These are phyloP conservation scores for Guaruba guarouba DNA, from an alignment of 2,113 vertebrate genomes.

Conservation along the genomic window DNA sequence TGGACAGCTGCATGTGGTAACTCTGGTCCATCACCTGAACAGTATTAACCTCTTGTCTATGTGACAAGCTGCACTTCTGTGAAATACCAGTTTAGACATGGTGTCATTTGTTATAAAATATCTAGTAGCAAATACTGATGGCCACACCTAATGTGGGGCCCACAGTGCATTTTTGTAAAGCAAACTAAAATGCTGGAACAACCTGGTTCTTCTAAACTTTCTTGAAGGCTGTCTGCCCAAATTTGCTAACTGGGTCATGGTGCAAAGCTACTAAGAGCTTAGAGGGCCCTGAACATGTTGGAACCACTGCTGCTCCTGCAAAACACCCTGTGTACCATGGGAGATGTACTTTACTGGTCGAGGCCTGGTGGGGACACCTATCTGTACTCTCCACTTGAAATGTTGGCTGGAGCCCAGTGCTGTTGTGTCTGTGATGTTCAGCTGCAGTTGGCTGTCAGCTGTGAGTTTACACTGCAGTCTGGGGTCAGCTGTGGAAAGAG, in stretches of 20 bases:
- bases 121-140: not conserved
- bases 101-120: not conserved
- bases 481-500: not conserved
- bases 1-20: not conserved
- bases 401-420: conserved; percentile 1
- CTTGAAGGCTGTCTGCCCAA: conserved; percentile 30
- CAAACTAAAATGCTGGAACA: conserved; percentile 22
- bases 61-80: not conserved
- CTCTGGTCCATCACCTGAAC: not conserved
- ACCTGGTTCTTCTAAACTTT: conserved; percentile 26
- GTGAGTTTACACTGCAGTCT: not conserved
- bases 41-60: not conserved
- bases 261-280: not conserved
- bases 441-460: not conserved
- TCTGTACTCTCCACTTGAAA: not conserved
- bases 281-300: not conserved
- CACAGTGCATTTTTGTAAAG: not conserved
- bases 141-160: not conserved
- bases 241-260: conserved; percentile 38
- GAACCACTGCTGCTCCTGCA: not conserved
- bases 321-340: not conserved
- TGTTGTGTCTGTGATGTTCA: not conserved
- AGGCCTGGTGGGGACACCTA: conserved; percentile 22
- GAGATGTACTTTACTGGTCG: conserved; percentile 37
- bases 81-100: not conserved